phyloP scores from a whole-genome alignment of 2,113 vertebrate species.

The Calidris pygmaea region DNA sequence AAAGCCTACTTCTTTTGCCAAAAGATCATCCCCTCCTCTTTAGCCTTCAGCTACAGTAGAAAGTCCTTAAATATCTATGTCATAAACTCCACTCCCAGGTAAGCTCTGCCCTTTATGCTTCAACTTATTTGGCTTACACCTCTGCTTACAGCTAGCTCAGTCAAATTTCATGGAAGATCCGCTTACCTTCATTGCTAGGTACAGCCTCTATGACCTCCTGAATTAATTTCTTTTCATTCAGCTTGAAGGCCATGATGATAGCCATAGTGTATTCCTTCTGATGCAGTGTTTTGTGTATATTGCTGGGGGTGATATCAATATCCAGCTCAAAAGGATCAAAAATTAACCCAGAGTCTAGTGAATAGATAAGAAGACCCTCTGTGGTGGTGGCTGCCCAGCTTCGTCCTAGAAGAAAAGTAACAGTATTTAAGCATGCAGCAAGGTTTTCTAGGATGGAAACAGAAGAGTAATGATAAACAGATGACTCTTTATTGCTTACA shows the following conservation, averaged over 20 bases:
- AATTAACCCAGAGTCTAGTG: conserved; percentile 84
- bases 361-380: conserved; percentile 93
- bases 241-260: conserved; percentile 88
- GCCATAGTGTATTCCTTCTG: conserved; percentile 81
- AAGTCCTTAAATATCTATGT: not conserved
- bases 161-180: not conserved
- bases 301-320: conserved; percentile 87
- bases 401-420: conserved; percentile 76
- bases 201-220: conserved; percentile 88
- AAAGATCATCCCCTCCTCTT: not conserved
- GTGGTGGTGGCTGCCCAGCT: conserved; percentile 95
- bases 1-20: not conserved
- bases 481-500: not conserved
- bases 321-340: conserved; percentile 96
- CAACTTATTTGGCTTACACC: not conserved
- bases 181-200: conserved; percentile 84
- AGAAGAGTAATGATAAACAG: not conserved
- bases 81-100: not conserved
- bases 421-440: not conserved
- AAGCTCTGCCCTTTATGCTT: not conserved
- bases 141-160: not conserved
- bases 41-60: not conserved
- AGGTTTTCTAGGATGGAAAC: not conserved
- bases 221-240: conserved; percentile 87
- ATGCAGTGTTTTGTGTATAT: conserved; percentile 78